phyloP scores from a whole-genome alignment of 2,797 vertebrate genomes.

The Phoebastria nigripes region DNA sequence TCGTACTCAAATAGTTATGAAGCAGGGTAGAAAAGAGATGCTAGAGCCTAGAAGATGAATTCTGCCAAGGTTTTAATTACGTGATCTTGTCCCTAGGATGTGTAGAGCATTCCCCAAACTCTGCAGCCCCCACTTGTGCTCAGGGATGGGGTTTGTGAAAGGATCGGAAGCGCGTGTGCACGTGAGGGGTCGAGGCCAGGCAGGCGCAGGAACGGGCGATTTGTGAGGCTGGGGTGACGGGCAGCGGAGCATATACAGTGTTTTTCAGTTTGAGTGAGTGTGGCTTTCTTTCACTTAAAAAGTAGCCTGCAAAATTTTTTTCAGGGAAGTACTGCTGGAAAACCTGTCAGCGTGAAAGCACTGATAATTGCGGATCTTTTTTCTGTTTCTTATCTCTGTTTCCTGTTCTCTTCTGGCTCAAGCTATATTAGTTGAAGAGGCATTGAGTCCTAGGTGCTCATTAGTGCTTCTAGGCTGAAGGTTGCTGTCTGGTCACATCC shows the following conservation, averaged over 20 bases:
- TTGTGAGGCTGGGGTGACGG: not conserved
- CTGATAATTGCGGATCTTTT: not conserved
- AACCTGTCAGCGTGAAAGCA: not conserved
- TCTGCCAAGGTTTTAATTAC: not conserved
- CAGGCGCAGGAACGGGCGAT: not conserved
- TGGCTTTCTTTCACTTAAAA: not conserved
- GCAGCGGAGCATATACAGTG: accelerated
- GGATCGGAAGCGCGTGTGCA: not conserved
- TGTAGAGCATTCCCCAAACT: not conserved
- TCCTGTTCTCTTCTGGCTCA: not conserved
- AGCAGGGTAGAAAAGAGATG: not conserved
- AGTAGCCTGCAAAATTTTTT: not conserved
- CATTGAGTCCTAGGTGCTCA: not conserved
- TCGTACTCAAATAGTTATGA: accelerated
- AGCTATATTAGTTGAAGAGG: not conserved
- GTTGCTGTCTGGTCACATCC: not conserved
- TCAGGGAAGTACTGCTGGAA: not conserved
- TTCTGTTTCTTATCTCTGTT: not conserved
- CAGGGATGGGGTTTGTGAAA: not conserved
- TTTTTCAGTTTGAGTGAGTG: not conserved
- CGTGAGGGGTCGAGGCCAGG: not conserved
- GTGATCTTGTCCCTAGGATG: not conserved
- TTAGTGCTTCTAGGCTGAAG: not conserved
- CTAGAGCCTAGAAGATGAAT: not conserved
- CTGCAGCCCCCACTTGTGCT: too few species aligned